These are phyloP conservation scores for Mus caroli DNA, from an alignment of 2,797 vertebrate species.

Conservation along the genomic window DNA sequence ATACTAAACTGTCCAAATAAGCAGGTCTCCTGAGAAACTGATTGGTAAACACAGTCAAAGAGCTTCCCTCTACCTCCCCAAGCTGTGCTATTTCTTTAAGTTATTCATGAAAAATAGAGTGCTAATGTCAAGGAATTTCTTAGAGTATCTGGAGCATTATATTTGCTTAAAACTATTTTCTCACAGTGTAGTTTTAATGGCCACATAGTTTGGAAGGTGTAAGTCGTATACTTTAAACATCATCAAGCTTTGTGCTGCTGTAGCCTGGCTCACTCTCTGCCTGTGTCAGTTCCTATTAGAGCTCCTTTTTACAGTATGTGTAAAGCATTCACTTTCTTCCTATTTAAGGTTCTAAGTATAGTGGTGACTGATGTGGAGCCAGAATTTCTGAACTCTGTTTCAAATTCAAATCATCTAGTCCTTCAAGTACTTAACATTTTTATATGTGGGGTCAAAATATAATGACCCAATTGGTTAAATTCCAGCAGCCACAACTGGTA, in stretches of 20 bases:
- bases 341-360: conserved; percentile 38
- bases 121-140: conserved; percentile 43
- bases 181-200: conserved; percentile 43
- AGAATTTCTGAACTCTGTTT: conserved; percentile 61
- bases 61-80: neutral
- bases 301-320: conserved; percentile 26
- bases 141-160: conserved; percentile 6
- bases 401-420: conserved; percentile 68
- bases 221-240: neutral
- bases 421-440: conserved; percentile 72
- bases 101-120: conserved; percentile 17
- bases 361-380: conserved; percentile 24
- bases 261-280: neutral
- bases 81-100: conserved; percentile 19
- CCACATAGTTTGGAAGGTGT: conserved; percentile 35
- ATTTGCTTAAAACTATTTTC: conserved; percentile 46
- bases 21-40: conserved; percentile 34
- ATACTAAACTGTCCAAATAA: neutral
- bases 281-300: neutral
- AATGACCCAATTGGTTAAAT: conserved; percentile 48
- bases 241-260: neutral
- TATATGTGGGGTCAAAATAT: conserved; percentile 41
- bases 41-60: neutral
- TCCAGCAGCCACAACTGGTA: conserved; percentile 24
- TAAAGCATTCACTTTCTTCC: conserved; percentile 30